Evolutionary conservation across 2,797 vertebrate genomes (phyloP), one percentile per base, ranked within the genome.

Genomic region (Coluber constrictor): DNA sequence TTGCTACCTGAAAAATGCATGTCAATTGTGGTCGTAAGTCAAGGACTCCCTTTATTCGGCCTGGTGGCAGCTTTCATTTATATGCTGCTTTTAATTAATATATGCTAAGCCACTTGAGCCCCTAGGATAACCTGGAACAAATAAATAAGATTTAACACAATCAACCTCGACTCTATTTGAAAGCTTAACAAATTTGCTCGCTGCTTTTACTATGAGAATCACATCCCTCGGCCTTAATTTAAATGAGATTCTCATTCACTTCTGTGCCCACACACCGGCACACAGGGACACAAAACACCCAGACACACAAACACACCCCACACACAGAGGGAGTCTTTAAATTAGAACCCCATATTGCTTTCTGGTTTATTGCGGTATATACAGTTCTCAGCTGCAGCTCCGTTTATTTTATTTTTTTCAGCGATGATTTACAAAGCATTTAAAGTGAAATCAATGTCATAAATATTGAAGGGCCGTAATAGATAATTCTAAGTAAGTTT

Each of bases 361-460:
- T 96, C 96, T 95, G 97, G 96, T 95, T 95, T 95, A 97, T 97
- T 96, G 95, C 91, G 88, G 96, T 96, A 93, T 96, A 96, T 96
- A 83, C 37, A 97, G 96, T 97, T 97, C 97, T 97, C 97, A 37
- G 97, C 93, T 96, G 97, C 97, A 96, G 96, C 96, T 94, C 96
- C 96, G 93, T 97, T 47, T 97, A 97, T 96, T 98, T 97, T 97
- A 1, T 29, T 66, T 29, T 96, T 91, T 56, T 16, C 97, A 51
- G 96, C 95, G 93, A 20, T 96, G 96, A 96, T 97, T 97, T 97
- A 97, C 97, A 97, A 97, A 97, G 96, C 96, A 94, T 96, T 94
- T 96, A 97, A 96, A 97, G 95, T 0, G 2, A 97, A 98, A 97
- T 96, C 97, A 96, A 92, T 97, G 96, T 51, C 95, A 96, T 97